These are phyloP conservation scores for Corythucha ciliata DNA, from an alignment of 2,888 invertebrate genomes.

Conservation along the genomic window DNA sequence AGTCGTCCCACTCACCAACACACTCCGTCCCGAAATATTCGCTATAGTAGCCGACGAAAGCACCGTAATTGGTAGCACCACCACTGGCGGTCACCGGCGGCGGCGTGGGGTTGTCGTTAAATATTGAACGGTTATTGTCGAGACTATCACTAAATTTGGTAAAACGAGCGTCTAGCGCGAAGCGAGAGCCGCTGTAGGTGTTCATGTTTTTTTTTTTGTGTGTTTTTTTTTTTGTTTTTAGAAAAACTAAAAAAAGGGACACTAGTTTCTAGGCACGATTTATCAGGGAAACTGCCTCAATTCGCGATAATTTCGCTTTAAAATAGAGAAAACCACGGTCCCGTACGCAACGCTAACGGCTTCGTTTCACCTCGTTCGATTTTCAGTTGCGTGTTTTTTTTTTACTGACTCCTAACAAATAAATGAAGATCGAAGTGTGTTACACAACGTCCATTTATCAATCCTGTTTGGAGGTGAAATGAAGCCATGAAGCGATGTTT, in stretches of 20 bases:
- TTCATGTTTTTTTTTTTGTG: background rate
- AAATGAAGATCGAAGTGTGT: too few species aligned
- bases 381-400: too few species aligned
- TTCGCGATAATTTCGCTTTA: too few species aligned
- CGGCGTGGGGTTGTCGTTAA: constrained; percentile 12
- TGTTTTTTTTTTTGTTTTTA: background rate
- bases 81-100: constrained; percentile 11
- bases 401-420: too few species aligned
- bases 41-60: constrained; percentile 21
- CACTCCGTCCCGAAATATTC: constrained; percentile 24
- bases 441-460: too few species aligned
- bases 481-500: too few species aligned
- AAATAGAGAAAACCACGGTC: too few species aligned
- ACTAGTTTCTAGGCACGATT: background rate
- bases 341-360: too few species aligned
- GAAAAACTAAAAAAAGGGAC: background rate
- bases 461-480: too few species aligned
- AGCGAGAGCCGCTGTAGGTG: background rate
- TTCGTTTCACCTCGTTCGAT: too few species aligned
- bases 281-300: too few species aligned
- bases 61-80: background rate
- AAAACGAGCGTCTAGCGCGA: constrained; percentile 24
- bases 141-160: constrained; percentile 27
- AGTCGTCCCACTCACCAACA: background rate
- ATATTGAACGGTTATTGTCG: constrained; percentile 28